phyloP scores from a whole-genome alignment of 2,113 vertebrate species.

The Phylloscopus trochiloides region DNA sequence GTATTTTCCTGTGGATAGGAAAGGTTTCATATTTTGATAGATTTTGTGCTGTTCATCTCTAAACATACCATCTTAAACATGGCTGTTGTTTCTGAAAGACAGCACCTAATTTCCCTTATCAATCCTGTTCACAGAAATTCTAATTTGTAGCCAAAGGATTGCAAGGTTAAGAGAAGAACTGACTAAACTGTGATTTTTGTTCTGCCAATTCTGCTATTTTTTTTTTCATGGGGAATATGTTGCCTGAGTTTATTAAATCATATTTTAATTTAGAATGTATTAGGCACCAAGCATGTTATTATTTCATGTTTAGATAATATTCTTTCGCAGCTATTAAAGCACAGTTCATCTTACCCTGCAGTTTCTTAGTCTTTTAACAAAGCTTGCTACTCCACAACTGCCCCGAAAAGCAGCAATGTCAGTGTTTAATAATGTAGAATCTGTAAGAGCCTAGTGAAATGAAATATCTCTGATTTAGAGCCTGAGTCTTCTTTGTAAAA shows the following conservation, averaged over 20 bases:
- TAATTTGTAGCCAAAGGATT: slow-evolving; percentile 64
- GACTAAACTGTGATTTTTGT: slow-evolving; percentile 69
- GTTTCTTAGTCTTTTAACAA: slow-evolving; percentile 17
- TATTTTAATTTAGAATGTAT: slow-evolving; percentile 55
- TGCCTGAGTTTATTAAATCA: slow-evolving; percentile 55
- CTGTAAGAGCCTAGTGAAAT: slow-evolving; percentile 57
- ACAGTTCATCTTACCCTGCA: slow-evolving; percentile 20
- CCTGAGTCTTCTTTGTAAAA: slow-evolving; percentile 25
- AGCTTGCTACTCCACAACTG: slow-evolving; percentile 42
- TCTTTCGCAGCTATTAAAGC: slow-evolving; percentile 2
- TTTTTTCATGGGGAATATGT: slow-evolving; percentile 25
- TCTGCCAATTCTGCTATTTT: slow-evolving; percentile 54
- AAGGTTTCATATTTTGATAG: slow-evolving; percentile 37
- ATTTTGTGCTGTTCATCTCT: slow-evolving; percentile 26
- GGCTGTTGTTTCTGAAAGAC: slow-evolving; percentile 38
- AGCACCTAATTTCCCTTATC: slow-evolving; percentile 51
- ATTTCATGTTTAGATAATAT: neutral
- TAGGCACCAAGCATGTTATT: slow-evolving; percentile 37
- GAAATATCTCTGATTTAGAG: slow-evolving; percentile 38
- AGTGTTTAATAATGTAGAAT: slow-evolving; percentile 71
- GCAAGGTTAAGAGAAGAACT: slow-evolving; percentile 63
- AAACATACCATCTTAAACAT: slow-evolving; percentile 24
- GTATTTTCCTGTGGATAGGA: neutral
- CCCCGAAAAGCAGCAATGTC: slow-evolving; percentile 44
- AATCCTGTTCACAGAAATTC: slow-evolving; percentile 57